These are phyloP conservation scores for Tetranychus piercei DNA, from an alignment of 2,888 invertebrate species.

Conservation along the genomic window DNA sequence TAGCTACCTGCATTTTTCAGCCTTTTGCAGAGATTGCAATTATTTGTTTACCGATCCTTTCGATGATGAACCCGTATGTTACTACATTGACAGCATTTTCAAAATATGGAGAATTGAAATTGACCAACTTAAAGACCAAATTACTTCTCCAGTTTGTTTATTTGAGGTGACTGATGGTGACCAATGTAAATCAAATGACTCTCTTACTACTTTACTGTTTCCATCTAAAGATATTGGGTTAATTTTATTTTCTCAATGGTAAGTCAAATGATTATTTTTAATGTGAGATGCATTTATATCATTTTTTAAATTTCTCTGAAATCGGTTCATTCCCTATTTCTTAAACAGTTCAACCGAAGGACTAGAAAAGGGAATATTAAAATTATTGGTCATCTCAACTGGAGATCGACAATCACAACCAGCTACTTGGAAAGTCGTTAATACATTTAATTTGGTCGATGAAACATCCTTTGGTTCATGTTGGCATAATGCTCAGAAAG, in stretches of 20 bases:
- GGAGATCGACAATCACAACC: neutral
- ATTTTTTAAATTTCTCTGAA: neutral
- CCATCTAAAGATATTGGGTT: neutral
- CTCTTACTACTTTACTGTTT: neutral
- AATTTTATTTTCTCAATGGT: neutral
- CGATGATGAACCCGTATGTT: neutral
- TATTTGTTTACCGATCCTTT: conserved; percentile 7
- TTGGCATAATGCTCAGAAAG: neutral
- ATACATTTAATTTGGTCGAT: neutral
- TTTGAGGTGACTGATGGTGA: neutral
- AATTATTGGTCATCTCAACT: neutral
- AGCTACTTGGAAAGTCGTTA: neutral
- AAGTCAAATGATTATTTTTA: neutral
- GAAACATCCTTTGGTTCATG: neutral
- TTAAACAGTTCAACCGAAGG: neutral
- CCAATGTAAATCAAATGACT: neutral
- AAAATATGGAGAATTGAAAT: neutral
- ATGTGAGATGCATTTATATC: neutral
- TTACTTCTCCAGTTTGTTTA: neutral
- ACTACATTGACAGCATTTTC: neutral
- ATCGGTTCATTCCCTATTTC: no score
- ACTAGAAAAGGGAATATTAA: neutral
- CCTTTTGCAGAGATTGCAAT: neutral
- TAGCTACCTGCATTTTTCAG: neutral
- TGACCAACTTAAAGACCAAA: neutral